Conservation (phyloP, 2,797 vertebrate genomes). For the Natrix natrix region DNA sequence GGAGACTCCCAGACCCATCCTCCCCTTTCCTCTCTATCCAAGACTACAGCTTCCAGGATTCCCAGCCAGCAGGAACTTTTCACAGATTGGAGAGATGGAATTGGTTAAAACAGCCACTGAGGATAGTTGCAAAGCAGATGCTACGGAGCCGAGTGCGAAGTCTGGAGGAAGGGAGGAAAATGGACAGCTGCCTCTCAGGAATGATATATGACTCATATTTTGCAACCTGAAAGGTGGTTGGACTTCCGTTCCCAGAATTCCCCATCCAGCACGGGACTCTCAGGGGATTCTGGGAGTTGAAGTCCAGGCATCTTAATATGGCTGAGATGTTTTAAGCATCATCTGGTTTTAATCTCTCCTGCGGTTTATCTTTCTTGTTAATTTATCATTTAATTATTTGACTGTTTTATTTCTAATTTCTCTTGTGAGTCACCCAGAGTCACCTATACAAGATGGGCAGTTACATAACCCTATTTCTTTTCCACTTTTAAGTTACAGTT, state of each 20-base stretch:
- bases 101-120: background rate
- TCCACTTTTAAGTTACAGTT: background rate
- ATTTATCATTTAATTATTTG: background rate
- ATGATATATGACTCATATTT: background rate
- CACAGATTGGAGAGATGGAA: fast-evolving
- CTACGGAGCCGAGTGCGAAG: background rate
- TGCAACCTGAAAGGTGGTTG: background rate
- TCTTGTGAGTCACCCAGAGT: background rate
- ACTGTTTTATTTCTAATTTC: background rate
- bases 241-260: background rate
- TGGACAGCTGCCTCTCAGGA: background rate
- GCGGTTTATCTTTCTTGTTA: background rate
- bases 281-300: background rate
- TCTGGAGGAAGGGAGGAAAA: background rate
- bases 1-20: background rate
- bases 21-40: background rate
- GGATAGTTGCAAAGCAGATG: background rate
- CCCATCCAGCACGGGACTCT: background rate
- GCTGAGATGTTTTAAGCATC: background rate
- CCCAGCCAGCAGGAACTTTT: background rate
- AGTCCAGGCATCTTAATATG: background rate
- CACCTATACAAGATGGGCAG: background rate
- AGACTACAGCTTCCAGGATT: background rate
- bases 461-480: background rate
- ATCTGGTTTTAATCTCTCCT: background rate